Evolutionary conservation across 2,888 invertebrate species (phyloP).

Genomic region (Perithous albicinctus): DNA sequence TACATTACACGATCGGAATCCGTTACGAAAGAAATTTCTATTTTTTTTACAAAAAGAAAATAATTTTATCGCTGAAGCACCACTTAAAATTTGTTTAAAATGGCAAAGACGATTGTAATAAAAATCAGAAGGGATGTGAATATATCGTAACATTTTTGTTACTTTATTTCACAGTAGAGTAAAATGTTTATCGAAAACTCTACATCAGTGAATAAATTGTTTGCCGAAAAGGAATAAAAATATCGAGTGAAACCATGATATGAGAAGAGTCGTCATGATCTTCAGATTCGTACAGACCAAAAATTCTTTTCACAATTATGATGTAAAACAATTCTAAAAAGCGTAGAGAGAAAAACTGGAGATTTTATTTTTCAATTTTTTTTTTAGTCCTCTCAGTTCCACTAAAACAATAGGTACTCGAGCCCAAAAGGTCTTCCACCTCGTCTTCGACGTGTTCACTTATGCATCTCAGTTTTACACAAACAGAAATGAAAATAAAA

Average conservation of each 20-base stretch:
- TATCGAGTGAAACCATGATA: not conserved
- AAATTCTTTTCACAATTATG: not conserved
- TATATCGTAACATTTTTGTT: not conserved
- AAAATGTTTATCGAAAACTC: not conserved
- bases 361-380: not conserved
- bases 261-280: not conserved
- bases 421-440: not conserved
- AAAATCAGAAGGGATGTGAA: not conserved
- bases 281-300: not conserved
- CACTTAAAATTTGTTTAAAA: too few species aligned
- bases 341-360: not conserved
- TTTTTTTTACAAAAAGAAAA: too few species aligned
- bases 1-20: too few species aligned
- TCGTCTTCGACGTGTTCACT: constrained; percentile 12
- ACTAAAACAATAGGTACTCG: not conserved
- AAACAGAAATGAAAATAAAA: constrained; percentile 15
- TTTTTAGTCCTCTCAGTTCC: not conserved
- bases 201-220: not conserved
- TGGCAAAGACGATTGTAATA: too few species aligned
- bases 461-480: constrained; percentile 15
- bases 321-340: not conserved
- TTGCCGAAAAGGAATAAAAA: not conserved
- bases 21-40: too few species aligned
- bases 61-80: too few species aligned
- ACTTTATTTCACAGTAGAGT: not conserved